A percentile compares a stretch with the other conserved stretches of the same genome.
Conservation (phyloP, 2,113 vertebrate genomes). For the Pheucticus melanocephalus region DNA sequence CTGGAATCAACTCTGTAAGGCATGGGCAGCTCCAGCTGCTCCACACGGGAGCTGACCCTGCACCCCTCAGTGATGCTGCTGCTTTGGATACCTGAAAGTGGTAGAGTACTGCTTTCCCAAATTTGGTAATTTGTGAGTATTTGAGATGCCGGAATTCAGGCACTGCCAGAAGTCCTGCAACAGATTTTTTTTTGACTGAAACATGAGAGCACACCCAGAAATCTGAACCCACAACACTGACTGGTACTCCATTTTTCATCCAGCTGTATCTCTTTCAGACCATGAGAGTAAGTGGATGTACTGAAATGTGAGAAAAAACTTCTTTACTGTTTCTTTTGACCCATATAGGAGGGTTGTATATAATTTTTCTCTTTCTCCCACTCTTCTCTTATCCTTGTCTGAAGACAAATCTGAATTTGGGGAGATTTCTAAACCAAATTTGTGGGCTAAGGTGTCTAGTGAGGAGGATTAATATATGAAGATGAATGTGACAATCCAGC, state of each 20-base stretch:
- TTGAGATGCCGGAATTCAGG: not conserved
- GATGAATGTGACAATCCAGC: not conserved
- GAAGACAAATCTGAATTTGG: not conserved
- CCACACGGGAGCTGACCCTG: rapidly evolving
- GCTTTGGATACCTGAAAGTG: no score
- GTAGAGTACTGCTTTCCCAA: not conserved
- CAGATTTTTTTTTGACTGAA: not conserved
- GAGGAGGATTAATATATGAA: not conserved
- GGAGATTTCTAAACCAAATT: not conserved
- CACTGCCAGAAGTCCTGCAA: not conserved
- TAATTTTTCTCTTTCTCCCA: not conserved
- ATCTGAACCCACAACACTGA: not conserved
- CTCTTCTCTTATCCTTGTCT: not conserved
- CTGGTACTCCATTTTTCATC: rapidly evolving
- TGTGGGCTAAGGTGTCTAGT: not conserved
- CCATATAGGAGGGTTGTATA: not conserved
- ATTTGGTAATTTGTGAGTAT: not conserved
- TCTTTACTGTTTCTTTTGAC: not conserved
- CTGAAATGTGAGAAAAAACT: not conserved
- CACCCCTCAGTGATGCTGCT: not conserved
- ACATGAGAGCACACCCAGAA: not conserved
- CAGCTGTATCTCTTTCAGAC: not conserved
- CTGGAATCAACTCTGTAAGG: rapidly evolving
- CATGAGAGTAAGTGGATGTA: not conserved
- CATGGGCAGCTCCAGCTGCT: rapidly evolving